Percentiles rank a stretch among this genome's conserved stretches.
Conservation (phyloP, 2,888 invertebrate genomes). For the Kryphioiulus occultus region DNA sequence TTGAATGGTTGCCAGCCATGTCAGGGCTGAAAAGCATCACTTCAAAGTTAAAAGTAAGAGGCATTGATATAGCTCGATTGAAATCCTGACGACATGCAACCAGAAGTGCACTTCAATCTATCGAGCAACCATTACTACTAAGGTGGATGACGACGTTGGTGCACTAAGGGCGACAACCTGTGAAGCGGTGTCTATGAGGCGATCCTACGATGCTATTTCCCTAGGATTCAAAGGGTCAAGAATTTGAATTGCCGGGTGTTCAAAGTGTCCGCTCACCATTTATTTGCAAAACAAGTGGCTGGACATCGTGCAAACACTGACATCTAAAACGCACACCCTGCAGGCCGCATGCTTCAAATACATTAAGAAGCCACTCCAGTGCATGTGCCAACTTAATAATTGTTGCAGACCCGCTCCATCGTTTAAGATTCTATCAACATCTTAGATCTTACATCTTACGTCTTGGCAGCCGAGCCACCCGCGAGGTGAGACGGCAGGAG, state of each 20-base stretch:
- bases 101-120: background rate
- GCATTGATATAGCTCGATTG: background rate
- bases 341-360: background rate
- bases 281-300: constrained; percentile 25
- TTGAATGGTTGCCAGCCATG: background rate
- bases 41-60: background rate
- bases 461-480: constrained; percentile 2
- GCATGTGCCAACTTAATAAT: constrained; percentile 3
- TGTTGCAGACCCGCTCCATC: constrained; percentile 7
- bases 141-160: background rate
- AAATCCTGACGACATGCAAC: background rate
- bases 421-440: constrained; percentile 39
- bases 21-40: background rate
- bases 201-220: background rate
- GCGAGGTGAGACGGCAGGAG: constrained; percentile 36
- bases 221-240: background rate
- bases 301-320: background rate
- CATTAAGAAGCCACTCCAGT: background rate
- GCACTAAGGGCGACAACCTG: constrained; percentile 14
- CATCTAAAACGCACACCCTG: constrained; percentile 29
- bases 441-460: too few relatives aligned
- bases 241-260: background rate
- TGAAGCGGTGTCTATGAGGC: background rate
- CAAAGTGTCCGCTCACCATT: constrained; percentile 32
- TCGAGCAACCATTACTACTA: background rate